phyloP scores from a whole-genome alignment of 2,888 invertebrate species.

The Drosophila falleni region DNA sequence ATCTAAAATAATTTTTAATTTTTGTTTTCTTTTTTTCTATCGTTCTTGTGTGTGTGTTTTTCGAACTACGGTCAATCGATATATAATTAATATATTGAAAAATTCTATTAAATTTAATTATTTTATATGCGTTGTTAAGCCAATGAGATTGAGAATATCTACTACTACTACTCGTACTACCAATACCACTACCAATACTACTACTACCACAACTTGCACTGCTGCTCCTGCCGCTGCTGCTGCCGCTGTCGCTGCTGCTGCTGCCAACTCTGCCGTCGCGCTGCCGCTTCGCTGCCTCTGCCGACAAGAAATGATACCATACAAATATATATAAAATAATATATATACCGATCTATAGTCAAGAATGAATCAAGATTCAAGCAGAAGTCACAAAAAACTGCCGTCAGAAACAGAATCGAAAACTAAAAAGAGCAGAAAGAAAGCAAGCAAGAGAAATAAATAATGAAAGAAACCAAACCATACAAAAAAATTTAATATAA shows the following conservation, averaged over 20 bases:
- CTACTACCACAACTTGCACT: constrained; percentile 81
- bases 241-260: constrained; percentile 31
- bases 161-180: constrained; percentile 83
- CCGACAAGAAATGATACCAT: constrained; percentile 18
- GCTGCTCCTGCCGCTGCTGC: constrained; percentile 78
- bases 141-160: constrained; percentile 85
- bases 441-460: constrained; percentile 13
- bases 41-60: constrained; percentile 54
- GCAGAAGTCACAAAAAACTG: constrained; percentile 44
- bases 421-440: constrained; percentile 4
- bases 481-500: constrained; percentile 4
- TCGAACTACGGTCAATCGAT: constrained; percentile 54
- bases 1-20: constrained; percentile 47
- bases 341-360: constrained; percentile 20
- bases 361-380: constrained; percentile 20
- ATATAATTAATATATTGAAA: constrained; percentile 64
- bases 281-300: constrained; percentile 22
- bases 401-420: constrained; percentile 11
- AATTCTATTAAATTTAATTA: constrained; percentile 79
- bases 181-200: constrained; percentile 80
- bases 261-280: constrained; percentile 25
- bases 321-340: neutral
- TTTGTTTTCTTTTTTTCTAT: constrained; percentile 59
- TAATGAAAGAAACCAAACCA: constrained; percentile 8
- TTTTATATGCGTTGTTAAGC: constrained; percentile 84